Conservation (phyloP, 2,888 invertebrate species). For the Cancer borealis region DNA sequence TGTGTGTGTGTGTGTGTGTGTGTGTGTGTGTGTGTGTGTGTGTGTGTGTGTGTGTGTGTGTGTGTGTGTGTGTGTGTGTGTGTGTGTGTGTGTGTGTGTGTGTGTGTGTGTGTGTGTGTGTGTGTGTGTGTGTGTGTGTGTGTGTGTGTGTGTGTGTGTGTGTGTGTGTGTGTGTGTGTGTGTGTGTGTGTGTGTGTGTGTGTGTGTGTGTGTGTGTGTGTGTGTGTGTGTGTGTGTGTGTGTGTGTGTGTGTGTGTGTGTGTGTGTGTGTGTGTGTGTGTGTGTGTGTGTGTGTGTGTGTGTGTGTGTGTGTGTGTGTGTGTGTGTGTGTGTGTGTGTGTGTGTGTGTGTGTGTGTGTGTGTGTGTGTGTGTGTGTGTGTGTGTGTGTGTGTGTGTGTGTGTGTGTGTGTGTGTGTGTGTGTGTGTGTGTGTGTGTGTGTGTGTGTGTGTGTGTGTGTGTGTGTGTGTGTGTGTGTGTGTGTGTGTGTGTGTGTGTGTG, state of each 20-base stretch:
- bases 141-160: neutral
- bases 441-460: conserved; percentile 5
- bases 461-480: neutral
- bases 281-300: neutral
- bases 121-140: too few relatives aligned
- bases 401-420: neutral
- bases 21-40: neutral
- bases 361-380: neutral
- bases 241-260: neutral
- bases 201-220: neutral
- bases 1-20: neutral
- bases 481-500: neutral
- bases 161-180: neutral
- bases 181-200: conserved; percentile 5
- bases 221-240: neutral
- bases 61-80: conserved; percentile 15
- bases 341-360: neutral
- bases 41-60: conserved; percentile 42
- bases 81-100: neutral
- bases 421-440: neutral
- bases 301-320: conserved; percentile 42
- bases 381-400: too few relatives aligned
- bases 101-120: neutral
- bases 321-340: conserved; percentile 15
- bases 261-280: neutral